These are phyloP conservation scores for Peribatodes rhomboidaria DNA, from an alignment of 2,888 invertebrate genomes.

Conservation along the genomic window DNA sequence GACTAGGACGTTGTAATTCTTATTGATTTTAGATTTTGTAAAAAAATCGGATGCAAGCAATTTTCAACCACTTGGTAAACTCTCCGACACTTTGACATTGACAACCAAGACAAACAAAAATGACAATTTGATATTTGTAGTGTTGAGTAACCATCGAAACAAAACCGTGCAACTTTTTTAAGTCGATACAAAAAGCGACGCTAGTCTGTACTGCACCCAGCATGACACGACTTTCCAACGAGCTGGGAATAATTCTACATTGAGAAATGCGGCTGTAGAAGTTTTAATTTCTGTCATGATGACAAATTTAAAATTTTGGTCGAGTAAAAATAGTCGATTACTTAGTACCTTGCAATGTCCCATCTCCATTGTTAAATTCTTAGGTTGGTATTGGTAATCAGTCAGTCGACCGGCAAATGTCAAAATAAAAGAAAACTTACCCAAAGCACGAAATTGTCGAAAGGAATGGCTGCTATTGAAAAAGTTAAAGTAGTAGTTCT, in stretches of 20 bases:
- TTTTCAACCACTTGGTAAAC: slow-evolving; percentile 45
- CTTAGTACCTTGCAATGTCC: no score
- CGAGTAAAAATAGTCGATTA: not conserved
- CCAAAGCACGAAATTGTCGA: slow-evolving; percentile 53
- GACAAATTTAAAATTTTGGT: no score
- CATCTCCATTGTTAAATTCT: not conserved
- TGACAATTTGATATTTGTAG: not conserved
- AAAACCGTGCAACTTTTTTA: no score
- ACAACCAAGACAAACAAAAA: not conserved
- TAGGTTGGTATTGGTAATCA: not conserved
- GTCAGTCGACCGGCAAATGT: slow-evolving; percentile 47
- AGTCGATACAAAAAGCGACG: no score
- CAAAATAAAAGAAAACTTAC: slow-evolving; percentile 69
- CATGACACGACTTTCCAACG: no score
- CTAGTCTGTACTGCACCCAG: no score
- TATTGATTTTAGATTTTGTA: slow-evolving; percentile 76
- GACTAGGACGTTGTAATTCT: slow-evolving; percentile 72
- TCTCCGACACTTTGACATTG: not conserved
- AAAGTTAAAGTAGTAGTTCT: slow-evolving; percentile 96
- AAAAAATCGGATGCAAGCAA: slow-evolving; percentile 49
- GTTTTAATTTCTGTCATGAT: no score
- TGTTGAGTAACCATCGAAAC: not conserved
- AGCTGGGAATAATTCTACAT: no score
- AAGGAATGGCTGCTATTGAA: slow-evolving; percentile 93
- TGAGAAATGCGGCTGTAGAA: no score